Base-by-base conservation (phyloP, 2,888 invertebrate species). In the Apotomis capreana region DNA sequence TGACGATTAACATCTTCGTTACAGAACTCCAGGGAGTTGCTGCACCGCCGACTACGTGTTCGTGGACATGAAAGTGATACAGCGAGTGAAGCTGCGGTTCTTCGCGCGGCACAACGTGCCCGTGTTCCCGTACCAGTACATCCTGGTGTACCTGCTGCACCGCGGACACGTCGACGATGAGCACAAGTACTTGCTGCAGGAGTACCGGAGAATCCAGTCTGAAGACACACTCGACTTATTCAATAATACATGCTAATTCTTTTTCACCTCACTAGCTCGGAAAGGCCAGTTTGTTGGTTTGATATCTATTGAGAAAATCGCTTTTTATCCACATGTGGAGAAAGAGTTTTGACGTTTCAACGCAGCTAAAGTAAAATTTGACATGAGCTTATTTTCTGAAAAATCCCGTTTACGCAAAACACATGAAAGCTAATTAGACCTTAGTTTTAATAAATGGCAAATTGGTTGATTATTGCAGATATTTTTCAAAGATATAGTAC, bases 41-140 rank as follows among this genome's bases (percentile, higher is more conserved):
- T 92, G 92, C 78, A 84, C 89, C 0, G 93, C 92, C 0, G 92
- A 92, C 76, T 92, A 92, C 75, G 92, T 92, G 76, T 93, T 93
- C 75, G 93, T 92, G 1, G 93, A 93, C 76, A 91, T 93, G 91
- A 92, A 92, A 76, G 88, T 92, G 46, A 92, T 93, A 64, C 92
- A 93, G 78, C 79, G 91, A 62, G 90, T 92, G 4, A 92, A 92
- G 74, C 83, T 93, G 8, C 83, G 88, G 1, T 93, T 93, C 78
- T 93, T 93, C 78, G 88, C 91, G 13, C 89, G 89, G 12, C 92
- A 92, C 80, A 88, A 91, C 71, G 92, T 93, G 3, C 93, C 93
- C 0, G 92, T 93, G 2, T 91, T 90, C 75, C 92, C 93, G 0
- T 93, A 93, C 77, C 93, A 93, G 76, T 93, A 91, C 75, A 90